Percentiles rank a stretch among this genome's conserved stretches.
Conservation (phyloP, 2,113 vertebrate species). For the Chlorocebus sabaeus region DNA sequence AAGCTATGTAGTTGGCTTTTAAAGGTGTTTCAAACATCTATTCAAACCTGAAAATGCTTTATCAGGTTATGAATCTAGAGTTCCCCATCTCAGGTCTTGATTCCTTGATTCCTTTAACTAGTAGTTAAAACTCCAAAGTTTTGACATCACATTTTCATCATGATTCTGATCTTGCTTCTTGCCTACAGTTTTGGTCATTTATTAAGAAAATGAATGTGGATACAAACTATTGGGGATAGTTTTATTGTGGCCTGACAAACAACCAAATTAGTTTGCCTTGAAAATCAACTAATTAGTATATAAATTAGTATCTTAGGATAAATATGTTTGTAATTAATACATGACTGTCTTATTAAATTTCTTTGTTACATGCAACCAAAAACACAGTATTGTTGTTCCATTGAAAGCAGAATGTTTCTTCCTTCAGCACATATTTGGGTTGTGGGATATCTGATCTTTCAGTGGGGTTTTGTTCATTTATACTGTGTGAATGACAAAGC, state of each 20-base stretch:
- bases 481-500: background rate
- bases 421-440: background rate
- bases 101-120: background rate
- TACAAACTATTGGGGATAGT: background rate
- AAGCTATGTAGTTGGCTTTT: background rate
- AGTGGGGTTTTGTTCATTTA: background rate
- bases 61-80: background rate
- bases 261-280: background rate
- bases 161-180: background rate
- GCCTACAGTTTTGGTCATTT: background rate
- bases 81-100: background rate
- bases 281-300: conserved; percentile 8
- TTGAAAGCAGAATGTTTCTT: background rate
- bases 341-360: background rate
- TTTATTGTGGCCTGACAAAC: background rate
- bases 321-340: background rate
- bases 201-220: background rate
- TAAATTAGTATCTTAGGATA: background rate
- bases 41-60: background rate
- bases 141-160: background rate
- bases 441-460: background rate
- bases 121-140: background rate
- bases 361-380: background rate
- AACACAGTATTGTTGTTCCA: background rate
- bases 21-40: background rate